These are phyloP conservation scores for Paraplagusia blochii DNA, from an alignment of 2,113 vertebrate species.

Conservation along the genomic window DNA sequence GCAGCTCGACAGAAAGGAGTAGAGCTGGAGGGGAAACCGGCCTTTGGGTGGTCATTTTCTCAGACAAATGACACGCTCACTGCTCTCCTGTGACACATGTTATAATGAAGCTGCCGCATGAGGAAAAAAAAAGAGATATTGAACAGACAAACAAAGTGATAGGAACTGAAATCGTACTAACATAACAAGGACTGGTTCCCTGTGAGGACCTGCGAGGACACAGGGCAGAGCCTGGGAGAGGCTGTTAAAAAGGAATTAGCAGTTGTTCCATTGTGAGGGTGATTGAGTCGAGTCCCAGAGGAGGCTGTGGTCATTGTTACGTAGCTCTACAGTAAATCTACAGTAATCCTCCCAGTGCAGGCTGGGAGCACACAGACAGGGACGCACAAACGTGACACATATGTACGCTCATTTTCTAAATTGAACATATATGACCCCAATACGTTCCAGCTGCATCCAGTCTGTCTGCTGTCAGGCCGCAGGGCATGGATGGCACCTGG, in stretches of 20 bases:
- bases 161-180: conserved; percentile 25
- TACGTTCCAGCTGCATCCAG: too few relatives aligned
- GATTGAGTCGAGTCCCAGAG: conserved; percentile 66
- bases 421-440: too few relatives aligned
- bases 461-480: too few relatives aligned
- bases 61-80: conserved; percentile 50
- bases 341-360: conserved; percentile 64
- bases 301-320: conserved; percentile 64
- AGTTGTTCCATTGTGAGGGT: conserved; percentile 67
- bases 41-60: conserved; percentile 52
- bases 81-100: conserved; percentile 35
- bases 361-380: conserved; percentile 34
- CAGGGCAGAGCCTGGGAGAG: conserved; percentile 50
- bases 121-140: conserved; percentile 27
- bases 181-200: conserved; percentile 12
- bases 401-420: not conserved
- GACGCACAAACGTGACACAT: conserved; percentile 20
- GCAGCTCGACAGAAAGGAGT: conserved; percentile 40
- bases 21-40: conserved; percentile 18
- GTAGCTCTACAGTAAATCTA: conserved; percentile 70
- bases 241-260: conserved; percentile 74
- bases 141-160: conserved; percentile 18
- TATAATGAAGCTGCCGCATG: conserved; percentile 28
- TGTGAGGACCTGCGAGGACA: conserved; percentile 20
- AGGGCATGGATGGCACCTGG: too few relatives aligned